Evolutionary conservation across 64 coral and sea anemone species (phyloP).

Genomic region (Actinia equina): DNA sequence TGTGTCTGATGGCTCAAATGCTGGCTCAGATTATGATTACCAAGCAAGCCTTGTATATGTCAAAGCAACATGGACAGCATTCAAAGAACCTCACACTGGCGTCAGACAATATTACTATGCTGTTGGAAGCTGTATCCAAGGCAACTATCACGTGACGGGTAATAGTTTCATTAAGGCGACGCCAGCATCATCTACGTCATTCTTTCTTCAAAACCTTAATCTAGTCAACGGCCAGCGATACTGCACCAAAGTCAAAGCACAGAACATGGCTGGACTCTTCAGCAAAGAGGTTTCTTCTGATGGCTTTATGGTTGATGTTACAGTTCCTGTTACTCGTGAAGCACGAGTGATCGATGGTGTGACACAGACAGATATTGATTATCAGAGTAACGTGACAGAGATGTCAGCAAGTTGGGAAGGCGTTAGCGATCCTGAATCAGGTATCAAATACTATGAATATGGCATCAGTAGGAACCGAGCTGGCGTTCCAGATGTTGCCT

Average conservation of each 20-base stretch:
- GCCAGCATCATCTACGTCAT: constrained; percentile 47
- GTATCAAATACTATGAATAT: constrained; percentile 64
- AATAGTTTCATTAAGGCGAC: constrained; percentile 35
- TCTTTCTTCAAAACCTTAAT: constrained; percentile 42
- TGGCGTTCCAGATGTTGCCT: constrained; percentile 39
- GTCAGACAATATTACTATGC: constrained; percentile 78
- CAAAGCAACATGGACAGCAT: constrained; percentile 58
- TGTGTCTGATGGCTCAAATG: constrained; percentile 64
- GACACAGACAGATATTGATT: constrained; percentile 76
- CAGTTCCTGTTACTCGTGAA: constrained; percentile 52
- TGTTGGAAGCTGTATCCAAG: constrained; percentile 62
- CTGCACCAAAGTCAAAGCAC: constrained; percentile 80
- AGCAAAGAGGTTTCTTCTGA: constrained; percentile 58
- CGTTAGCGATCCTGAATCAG: constrained; percentile 65
- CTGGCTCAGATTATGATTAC: constrained; percentile 58
- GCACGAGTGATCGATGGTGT: constrained; percentile 73
- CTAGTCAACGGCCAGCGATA: constrained; percentile 77
- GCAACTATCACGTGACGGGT: constrained; percentile 79
- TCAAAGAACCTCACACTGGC: constrained; percentile 67
- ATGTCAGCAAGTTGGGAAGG: constrained; percentile 74
- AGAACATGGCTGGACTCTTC: constrained; percentile 72
- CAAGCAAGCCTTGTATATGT: constrained; percentile 40
- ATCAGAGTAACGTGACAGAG: constrained; percentile 58
- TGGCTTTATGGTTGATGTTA: constrained; percentile 69
- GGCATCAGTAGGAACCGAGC: constrained; percentile 74